Evolutionary conservation across 2,888 invertebrate species (phyloP).

Genomic region (Megaustenia siamemsis): DNA sequence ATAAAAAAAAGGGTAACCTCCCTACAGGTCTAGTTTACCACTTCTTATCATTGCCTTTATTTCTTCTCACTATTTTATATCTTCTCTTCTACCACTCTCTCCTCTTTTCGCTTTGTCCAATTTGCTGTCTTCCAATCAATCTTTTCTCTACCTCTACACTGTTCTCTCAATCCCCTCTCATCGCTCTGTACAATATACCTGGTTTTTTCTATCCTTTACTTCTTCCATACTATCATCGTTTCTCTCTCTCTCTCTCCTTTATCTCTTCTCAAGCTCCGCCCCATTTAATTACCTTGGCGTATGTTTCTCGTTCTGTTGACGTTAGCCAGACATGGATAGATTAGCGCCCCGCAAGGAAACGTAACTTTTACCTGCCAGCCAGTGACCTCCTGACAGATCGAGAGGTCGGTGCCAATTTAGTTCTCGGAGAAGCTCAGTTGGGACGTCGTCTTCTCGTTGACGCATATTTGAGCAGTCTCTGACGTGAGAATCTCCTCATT

Average conservation of each 20-base stretch:
- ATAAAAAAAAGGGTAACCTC: not conserved
- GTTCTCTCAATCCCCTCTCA: not conserved
- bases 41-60: not conserved
- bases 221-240: not conserved
- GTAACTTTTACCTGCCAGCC: not conserved
- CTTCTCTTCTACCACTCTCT: slow-evolving; percentile 18
- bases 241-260: not conserved
- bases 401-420: too few species aligned
- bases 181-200: not conserved
- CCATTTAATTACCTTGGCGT: not conserved
- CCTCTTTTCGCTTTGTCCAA: not conserved
- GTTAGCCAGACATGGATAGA: not conserved
- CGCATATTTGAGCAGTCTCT: too few species aligned
- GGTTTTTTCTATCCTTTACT: not conserved
- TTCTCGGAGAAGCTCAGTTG: too few species aligned
- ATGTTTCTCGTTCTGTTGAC: not conserved
- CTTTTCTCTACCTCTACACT: not conserved
- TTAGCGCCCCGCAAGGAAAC: not conserved
- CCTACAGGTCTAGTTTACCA: not conserved
- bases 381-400: too few species aligned
- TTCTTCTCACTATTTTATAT: slow-evolving; percentile 14
- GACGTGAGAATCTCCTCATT: too few species aligned
- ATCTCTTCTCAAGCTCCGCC: too few species aligned
- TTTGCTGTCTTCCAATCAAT: not conserved
- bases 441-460: too few species aligned